Evolutionary conservation across 2,888 invertebrate species (phyloP).

Genomic region (Lottia gigantea): DNA sequence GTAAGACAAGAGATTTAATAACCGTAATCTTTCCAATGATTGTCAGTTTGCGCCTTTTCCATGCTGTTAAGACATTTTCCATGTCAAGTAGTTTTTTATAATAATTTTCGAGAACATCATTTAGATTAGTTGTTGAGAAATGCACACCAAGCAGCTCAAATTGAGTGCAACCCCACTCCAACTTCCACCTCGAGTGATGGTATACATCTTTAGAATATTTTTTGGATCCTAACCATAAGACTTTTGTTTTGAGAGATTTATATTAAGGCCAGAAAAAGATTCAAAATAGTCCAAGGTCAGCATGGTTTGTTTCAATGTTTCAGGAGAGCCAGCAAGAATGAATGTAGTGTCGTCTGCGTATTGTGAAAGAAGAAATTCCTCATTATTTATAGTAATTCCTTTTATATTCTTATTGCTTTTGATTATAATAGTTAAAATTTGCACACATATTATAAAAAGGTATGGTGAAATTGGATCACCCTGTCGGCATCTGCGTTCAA

Average conservation of each 20-base stretch:
- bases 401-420: constrained; percentile 14
- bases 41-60: not conserved
- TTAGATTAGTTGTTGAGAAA: constrained; percentile 7
- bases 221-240: constrained; percentile 3
- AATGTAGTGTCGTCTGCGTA: constrained; percentile 17
- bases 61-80: not conserved
- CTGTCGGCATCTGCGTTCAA: constrained; percentile 16
- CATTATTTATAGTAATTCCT: constrained; percentile 10
- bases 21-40: constrained; percentile 1
- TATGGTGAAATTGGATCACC: constrained; percentile 15
- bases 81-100: not conserved
- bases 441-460: constrained; percentile 17
- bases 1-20: not conserved
- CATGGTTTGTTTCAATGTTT: constrained; percentile 8
- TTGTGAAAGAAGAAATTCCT: constrained; percentile 11
- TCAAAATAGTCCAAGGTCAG: no score
- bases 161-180: not conserved
- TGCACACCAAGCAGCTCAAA: constrained; percentile 12
- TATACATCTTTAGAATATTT: not conserved
- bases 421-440: constrained; percentile 16
- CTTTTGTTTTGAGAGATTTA: constrained; percentile 12
- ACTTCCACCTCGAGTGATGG: constrained; percentile 14
- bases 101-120: not conserved
- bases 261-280: not conserved
- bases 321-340: constrained; percentile 12